Evolutionary conservation across 2,797 vertebrate genomes (phyloP), one percentile per base, ranked within the genome.

Genomic region (Cephalopachus bancanus): DNA sequence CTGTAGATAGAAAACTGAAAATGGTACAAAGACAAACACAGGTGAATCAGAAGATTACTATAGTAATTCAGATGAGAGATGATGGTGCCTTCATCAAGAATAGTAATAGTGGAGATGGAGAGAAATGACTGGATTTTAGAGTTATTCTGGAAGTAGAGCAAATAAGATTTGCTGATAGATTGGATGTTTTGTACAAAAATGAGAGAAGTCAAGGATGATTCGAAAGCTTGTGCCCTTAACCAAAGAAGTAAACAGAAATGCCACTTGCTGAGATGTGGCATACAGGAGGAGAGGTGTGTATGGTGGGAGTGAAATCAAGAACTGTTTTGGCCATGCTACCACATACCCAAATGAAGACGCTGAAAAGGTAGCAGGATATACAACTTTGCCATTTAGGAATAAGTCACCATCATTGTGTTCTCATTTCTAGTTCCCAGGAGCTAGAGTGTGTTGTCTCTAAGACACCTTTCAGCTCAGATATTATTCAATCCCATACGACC

Each of bases 1-100:
- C 78, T 24, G 7, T 64, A 83, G 12, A 78, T 17, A 81, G 90
- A 87, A 93, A 60, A 92, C 53, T 86, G 33, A 95, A 93, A 95
- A 88, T 19, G 10, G 69, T 60, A 85, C 65, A 88, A 37, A 78
- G 44, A 22, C 24, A 93, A 96, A 93, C 22, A 67, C 55, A 88
- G 12, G 76, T 74, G 20, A 74, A 17, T 60, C 24, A 85, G 57
- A 76, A 87, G 16, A 83, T 14, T 64, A 69, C 20, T 49, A 62
- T 0, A 62, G 55, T 67, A 72, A 91, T 91, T 72, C 72, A 95
- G 24, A 75, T 79, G 60, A 74, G 51, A 93, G 51, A 85, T n/a
- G 28, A 83, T 15, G 44, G 57, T 44, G 44, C 7, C 10, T 72
- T 93, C 65, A 94, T 93, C 65, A 94, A 80, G 44, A 93, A 20